Evolutionary conservation across 2,888 invertebrate genomes (phyloP), one percentile per base, ranked within the genome.

Genomic region (Brachycybe producta): DNA sequence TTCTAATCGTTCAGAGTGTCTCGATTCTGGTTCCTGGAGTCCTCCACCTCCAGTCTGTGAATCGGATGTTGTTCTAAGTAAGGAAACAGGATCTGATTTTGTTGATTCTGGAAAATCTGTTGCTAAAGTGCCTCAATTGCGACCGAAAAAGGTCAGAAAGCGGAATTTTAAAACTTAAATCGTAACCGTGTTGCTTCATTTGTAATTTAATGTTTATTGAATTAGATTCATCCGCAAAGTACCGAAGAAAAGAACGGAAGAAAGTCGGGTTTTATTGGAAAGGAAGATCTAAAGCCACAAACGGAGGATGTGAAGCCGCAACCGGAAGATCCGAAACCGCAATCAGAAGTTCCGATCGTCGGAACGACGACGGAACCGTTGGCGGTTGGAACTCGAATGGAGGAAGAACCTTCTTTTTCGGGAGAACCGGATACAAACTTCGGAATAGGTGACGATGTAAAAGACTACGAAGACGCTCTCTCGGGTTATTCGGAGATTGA

Each of bases 201-300:
- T 39, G 11, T 23, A 21, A 24, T 19, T 39, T 5, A n/a, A n/a
- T 39, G 17, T 42, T 42, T 42, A n/a, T 28, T 27, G 42, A 26
- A 27, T 13, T 17, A 26, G 17, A 23, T 28, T 7, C 42, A 42
- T 27, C 27, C 27, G 19, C 42, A 42, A 26, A 42, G 42, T 13
- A 42, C 42, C 8, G 42, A 42, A 13, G 42, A 42, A 17, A 42
- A 42, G 26, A 42, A n/a, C 42, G n/a, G n/a, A n/a, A n/a, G n/a
- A n/a, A n/a, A n/a, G n/a, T n/a, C n/a, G n/a, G n/a, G n/a, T n/a
- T n/a, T n/a, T n/a, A n/a, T n/a, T n/a, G n/a, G n/a, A n/a, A n/a
- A n/a, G n/a, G n/a, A n/a, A n/a, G n/a, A n/a, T n/a, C n/a, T n/a
- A n/a, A n/a, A n/a, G n/a, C n/a, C n/a, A n/a, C n/a, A n/a, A n/a